Base-by-base conservation (phyloP, 1,140 invertebrate genomes). In the Cydia splendana region DNA sequence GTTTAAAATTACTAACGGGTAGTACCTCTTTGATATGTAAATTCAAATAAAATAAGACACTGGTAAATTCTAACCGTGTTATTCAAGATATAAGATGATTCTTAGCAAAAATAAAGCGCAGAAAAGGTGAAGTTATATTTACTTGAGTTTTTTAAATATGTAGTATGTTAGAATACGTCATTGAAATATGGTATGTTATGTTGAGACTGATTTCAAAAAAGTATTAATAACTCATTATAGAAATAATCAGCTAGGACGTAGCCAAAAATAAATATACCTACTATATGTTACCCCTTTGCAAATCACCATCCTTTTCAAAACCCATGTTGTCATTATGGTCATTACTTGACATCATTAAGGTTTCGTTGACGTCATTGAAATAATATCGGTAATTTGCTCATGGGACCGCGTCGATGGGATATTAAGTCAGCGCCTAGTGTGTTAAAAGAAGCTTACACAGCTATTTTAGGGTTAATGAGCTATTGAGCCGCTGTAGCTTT, bases 381-480 rank as follows among this genome's bases (percentile, higher is more conserved):
- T 80, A 79, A 80, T 79, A 65, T 74, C 75, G 77, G 76, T 80
- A 65, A 80, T 80, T 80, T 75, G 69, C 62, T n/a, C 75, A 67
- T 53, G 53, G 62, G 71, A 75, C 71, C 69, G 71, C 38, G 74
- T 77, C 65, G 67, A 76, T 51, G 76, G 76, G 74, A 71, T 65
- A 71, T 77, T 77, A 81, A 79, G 78, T 69, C 78, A 74, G 65
- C 78, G 69, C 76, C 74, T 75, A 74, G 76, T 79, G 75, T 79
- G 74, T 74, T 74, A 71, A 71, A 65, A 48, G 53, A 75, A 76
- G 74, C 79, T 82, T 77, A 80, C 75, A 81, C 79, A 81, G 80
- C 81, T 78, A 45, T 81, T 85, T 83, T 53, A 76, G 75, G 79
- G 78, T 77, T 85, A 85, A 85, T 81, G 80, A 76, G 79, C 80